Evolutionary conservation across 2,797 vertebrate species (phyloP).

Genomic region (Microcaecilia unicolor): DNA sequence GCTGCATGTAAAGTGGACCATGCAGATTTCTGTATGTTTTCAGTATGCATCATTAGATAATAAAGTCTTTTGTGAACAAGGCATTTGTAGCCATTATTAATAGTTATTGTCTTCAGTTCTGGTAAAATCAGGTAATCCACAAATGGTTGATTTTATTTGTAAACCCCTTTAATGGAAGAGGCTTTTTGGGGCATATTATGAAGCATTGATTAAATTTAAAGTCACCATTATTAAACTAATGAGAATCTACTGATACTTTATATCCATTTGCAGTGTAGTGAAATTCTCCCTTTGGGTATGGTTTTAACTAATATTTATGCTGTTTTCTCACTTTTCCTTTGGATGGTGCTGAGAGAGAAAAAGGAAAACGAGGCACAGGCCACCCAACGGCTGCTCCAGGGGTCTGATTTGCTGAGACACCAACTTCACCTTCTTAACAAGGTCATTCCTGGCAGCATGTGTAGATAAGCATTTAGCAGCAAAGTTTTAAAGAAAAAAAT

Average conservation of each 20-base stretch:
- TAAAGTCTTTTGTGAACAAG: constrained; percentile 80
- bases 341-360: constrained; percentile 84
- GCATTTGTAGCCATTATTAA: constrained; percentile 75
- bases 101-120: constrained; percentile 57
- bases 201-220: constrained; percentile 34
- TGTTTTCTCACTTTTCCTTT: constrained; percentile 87
- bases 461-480: constrained; percentile 77
- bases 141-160: constrained; percentile 41
- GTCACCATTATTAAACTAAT: constrained; percentile 31
- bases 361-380: constrained; percentile 78
- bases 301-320: constrained; percentile 82
- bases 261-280: constrained; percentile 59
- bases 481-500: constrained; percentile 35
- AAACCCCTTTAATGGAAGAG: constrained; percentile 40
- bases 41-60: constrained; percentile 78
- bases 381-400: constrained; percentile 72
- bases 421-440: constrained; percentile 82
- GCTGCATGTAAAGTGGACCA: constrained; percentile 73
- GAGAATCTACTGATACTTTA: constrained; percentile 40
- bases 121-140: constrained; percentile 59
- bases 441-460: constrained; percentile 90
- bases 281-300: constrained; percentile 57
- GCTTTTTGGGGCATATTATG: constrained; percentile 22
- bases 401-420: constrained; percentile 82
- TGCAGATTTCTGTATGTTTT: constrained; percentile 77